phyloP scores from a whole-genome alignment of 2,888 invertebrate genomes.

The Prenolepis imparis region DNA sequence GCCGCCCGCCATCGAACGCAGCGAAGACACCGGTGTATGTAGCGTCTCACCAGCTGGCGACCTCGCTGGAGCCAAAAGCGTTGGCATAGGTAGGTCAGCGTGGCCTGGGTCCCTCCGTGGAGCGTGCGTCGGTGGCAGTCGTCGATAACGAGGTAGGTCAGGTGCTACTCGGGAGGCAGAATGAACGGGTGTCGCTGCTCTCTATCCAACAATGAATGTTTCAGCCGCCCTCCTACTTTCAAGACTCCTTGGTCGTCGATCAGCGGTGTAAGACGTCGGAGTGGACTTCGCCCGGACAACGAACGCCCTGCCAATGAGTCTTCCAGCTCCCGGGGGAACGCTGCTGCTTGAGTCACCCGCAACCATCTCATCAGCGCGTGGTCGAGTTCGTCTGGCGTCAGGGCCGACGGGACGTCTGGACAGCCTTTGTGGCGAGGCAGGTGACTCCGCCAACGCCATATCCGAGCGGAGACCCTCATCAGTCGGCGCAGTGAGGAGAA shows the following conservation, averaged over 20 bases:
- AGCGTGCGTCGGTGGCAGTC: neutral
- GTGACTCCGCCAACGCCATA: neutral
- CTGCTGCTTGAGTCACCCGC: too few species aligned
- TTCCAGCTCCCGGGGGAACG: too few species aligned
- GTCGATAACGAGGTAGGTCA: neutral
- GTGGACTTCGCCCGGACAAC: too few species aligned
- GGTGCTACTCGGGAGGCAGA: neutral
- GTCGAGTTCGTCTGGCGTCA: too few species aligned
- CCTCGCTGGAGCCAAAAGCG: neutral
- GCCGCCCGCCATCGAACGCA: neutral
- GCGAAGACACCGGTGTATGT: neutral
- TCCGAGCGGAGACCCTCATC: neutral
- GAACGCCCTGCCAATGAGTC: too few species aligned
- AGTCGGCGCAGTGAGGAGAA: neutral
- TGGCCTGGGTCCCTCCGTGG: too few species aligned
- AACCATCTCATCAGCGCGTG: too few species aligned
- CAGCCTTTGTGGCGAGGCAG: too few species aligned
- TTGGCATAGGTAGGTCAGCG: too few species aligned
- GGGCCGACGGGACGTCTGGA: too few species aligned
- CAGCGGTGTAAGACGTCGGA: neutral
- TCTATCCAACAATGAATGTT: neutral
- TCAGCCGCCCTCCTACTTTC: neutral
- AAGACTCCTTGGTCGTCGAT: neutral
- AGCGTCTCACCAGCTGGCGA: neutral
- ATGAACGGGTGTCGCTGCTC: neutral